Percentiles rank a stretch among this genome's conserved stretches.
phyloP scores from a whole-genome alignment of 2,113 vertebrate species.

The Clarias magur region DNA sequence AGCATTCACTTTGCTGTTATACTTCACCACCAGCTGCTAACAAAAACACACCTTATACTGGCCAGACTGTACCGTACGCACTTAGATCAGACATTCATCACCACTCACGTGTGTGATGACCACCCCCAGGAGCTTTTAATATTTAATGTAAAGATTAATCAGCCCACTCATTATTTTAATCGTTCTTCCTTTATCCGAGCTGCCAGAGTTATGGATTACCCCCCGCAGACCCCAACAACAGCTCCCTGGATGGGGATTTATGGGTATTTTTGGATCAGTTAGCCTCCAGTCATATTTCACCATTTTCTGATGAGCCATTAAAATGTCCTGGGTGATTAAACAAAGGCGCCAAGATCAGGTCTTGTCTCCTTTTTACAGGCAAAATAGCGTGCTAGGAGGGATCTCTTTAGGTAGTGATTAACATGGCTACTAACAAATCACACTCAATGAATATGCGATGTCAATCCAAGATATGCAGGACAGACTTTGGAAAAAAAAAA shows the following conservation, averaged over 20 bases:
- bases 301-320: constrained; percentile 61
- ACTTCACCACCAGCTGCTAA: constrained; percentile 35
- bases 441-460: constrained; percentile 28
- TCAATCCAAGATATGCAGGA: background rate
- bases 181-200: constrained; percentile 59
- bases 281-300: constrained; percentile 62
- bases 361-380: constrained; percentile 42
- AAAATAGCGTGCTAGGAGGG: constrained; percentile 50
- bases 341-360: constrained; percentile 50
- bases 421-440: constrained; percentile 42
- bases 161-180: constrained; percentile 65
- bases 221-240: constrained; percentile 53
- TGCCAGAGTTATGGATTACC: constrained; percentile 60
- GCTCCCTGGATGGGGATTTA: constrained; percentile 59
- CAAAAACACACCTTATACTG: constrained; percentile 21
- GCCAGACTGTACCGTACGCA: constrained; percentile 33
- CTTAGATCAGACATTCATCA: constrained; percentile 53
- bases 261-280: constrained; percentile 61
- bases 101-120: constrained; percentile 54
- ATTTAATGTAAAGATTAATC: constrained; percentile 65
- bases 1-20: constrained; percentile 9
- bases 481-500: background rate
- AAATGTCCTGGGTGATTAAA: constrained; percentile 60
- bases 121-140: constrained; percentile 59
- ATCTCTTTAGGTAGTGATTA: constrained; percentile 46